Base-by-base conservation (phyloP, 2,113 vertebrate genomes). In the Crotalus helleri region DNA sequence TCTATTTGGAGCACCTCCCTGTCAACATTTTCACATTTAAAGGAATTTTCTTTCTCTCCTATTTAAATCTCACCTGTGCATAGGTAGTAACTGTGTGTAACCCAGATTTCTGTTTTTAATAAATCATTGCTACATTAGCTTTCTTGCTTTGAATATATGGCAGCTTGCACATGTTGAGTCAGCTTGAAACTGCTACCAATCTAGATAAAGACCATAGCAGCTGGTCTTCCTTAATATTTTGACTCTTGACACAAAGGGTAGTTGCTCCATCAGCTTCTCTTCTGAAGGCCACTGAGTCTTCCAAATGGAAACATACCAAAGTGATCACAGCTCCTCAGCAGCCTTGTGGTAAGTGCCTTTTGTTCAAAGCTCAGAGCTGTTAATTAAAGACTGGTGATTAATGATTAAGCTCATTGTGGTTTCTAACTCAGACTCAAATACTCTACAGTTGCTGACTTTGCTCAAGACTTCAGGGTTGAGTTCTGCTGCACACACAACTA, bases 341-440 rank as follows among this genome's bases (percentile, higher is more conserved):
- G 97, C 94, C 96, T 96, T 97, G 94, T 49, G 39, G 94, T 96
- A 93, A 98, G 94, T 26, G 90, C 96, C 97, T 98, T 98, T 97
- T 97, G 97, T 98, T 98, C 98, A 98, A 98, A 98, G 96, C 98
- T 97, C 98, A 98, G 97, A 98, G 98, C 98, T 98, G 99, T 99
- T 99, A 99, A 99, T 99, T 99, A 99, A 99, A 98, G 98, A 97
- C 97, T 96, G 92, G 97, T 99, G 99, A 99, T 99, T 99, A 99
- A 99, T 99, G 99, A 98, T 98, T 96, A 98, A 97, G 95, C 91
- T 29, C 96, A 97, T 97, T 93, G 92, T 93, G 90, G 96, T 97
- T 97, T 96, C 94, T 96, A 97, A 96, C 97, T 98, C 94, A 96
- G 96, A 94, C 96, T 95, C 95, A 92, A 94, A 97, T 97, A 97